A percentile compares a stretch with the other conserved stretches of the same genome.
Conservation (phyloP, 2,888 invertebrate species). For the Eupithecia vulgata region DNA sequence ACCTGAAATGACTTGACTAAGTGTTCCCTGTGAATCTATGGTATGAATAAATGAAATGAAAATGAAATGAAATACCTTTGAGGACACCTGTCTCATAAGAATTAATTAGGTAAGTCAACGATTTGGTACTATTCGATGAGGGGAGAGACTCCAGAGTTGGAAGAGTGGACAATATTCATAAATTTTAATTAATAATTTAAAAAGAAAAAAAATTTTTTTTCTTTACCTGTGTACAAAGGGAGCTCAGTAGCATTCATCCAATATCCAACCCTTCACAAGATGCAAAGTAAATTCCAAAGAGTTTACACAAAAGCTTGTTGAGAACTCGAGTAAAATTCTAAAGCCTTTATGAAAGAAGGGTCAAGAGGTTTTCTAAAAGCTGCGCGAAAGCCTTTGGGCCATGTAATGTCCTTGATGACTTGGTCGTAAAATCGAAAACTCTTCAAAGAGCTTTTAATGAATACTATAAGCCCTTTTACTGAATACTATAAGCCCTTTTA, state of each 20-base stretch:
- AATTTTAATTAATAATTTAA: too few relatives aligned
- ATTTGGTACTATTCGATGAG: too few relatives aligned
- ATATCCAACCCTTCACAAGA: neutral
- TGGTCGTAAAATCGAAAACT: neutral
- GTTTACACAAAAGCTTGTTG: constrained; percentile 16
- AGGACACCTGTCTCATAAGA: too few relatives aligned
- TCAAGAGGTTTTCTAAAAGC: constrained; percentile 24
- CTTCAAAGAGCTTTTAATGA: neutral
- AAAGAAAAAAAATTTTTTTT: too few relatives aligned
- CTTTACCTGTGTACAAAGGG: neutral
- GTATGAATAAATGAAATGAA: too few relatives aligned
- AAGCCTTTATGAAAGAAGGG: constrained; percentile 19
- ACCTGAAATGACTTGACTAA: too few relatives aligned
- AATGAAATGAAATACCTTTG: too few relatives aligned
- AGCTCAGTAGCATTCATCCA: neutral
- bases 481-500: too few relatives aligned
- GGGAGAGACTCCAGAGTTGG: too few relatives aligned
- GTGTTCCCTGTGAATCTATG: too few relatives aligned
- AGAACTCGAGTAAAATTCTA: constrained; percentile 13
- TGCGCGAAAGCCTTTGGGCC: constrained; percentile 14
- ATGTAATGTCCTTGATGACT: constrained; percentile 17
- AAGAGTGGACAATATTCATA: too few relatives aligned
- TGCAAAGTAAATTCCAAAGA: constrained; percentile 13
- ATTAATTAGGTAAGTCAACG: too few relatives aligned
- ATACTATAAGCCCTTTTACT: neutral